A percentile compares a stretch with the other conserved stretches of the same genome.
phyloP scores from a whole-genome alignment of 2,888 invertebrate species.

The Tenthredo livida region DNA sequence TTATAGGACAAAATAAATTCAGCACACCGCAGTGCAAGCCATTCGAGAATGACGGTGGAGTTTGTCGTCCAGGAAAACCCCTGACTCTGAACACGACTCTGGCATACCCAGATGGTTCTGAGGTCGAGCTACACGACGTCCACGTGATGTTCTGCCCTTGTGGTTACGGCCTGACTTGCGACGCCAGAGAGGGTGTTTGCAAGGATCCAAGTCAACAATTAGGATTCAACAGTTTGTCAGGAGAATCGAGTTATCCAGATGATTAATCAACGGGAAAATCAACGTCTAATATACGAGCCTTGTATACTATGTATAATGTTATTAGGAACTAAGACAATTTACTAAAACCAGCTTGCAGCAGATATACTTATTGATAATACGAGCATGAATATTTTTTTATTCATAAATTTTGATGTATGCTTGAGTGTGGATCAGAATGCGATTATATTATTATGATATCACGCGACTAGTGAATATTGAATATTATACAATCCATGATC shows the following conservation, averaged over 20 bases:
- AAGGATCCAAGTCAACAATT: constrained; percentile 56
- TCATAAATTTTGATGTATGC: background rate
- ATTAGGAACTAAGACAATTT: background rate
- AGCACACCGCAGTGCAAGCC: constrained; percentile 65
- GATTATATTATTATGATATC: too few species aligned
- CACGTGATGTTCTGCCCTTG: constrained; percentile 67
- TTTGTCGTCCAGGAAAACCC: constrained; percentile 61
- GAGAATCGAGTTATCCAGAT: background rate
- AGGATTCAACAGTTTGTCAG: constrained; percentile 38
- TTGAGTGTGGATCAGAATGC: too few species aligned
- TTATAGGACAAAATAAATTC: constrained; percentile 57
- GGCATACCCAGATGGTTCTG: constrained; percentile 64
- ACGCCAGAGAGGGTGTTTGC: constrained; percentile 60
- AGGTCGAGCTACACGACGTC: constrained; percentile 62
- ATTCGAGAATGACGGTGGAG: constrained; percentile 59
- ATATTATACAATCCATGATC: too few species aligned
- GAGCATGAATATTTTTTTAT: background rate
- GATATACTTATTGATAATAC: background rate
- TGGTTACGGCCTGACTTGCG: constrained; percentile 61
- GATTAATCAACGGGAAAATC: background rate
- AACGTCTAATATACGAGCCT: background rate
- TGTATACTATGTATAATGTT: background rate
- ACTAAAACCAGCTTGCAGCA: background rate
- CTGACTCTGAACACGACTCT: constrained; percentile 61
- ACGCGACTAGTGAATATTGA: too few species aligned